Base-by-base conservation (phyloP, 2,797 vertebrate species). In the Chrysocyon brachyurus region DNA sequence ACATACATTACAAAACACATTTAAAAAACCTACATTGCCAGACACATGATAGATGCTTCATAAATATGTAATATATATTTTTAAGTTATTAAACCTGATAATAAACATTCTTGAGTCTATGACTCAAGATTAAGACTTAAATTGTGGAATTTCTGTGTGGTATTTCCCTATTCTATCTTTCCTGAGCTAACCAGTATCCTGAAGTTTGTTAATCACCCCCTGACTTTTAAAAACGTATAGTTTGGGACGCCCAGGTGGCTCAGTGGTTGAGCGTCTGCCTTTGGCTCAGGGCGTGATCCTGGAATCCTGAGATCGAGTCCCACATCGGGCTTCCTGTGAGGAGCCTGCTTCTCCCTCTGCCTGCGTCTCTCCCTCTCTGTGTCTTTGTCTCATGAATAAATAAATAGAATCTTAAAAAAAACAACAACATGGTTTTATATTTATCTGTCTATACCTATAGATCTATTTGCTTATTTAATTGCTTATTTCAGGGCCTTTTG, bases 401-500 rank as follows among this genome's bases (percentile, higher is more conserved):
- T 46, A 46, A 46, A 46, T 46, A 46, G 40, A 46, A 46, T 46
- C 40, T 46, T 46, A 46, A 46, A 46, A 40, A 46, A 46, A 46
- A 46, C 5, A 40, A 40, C n/a, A 7, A 7, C 40, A 46, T 46
- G 40, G 40, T 46, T 95, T 83, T 56, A 17, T 66, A 63, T 73
- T 19, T 77, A 8, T 59, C 22, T 36, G 19, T 28, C 24, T 15
- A 17, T 52, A 33, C 31, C 1, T 92, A 57, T 66, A 22, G 56
- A 66, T 66, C 14, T 63, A 28, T 82, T 70, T n/a, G 10, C 26
- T 78, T 83, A 88, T 46, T 46, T n/a, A n/a, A 49, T 79, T 78
- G 9, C 49, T 92, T 85, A 85, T 95, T 59, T 94, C 91, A 79
- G 56, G 90, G 26, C 5, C 92, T 90, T 81, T 64, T 26, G 68